Evolutionary conservation across 1,140 invertebrate genomes (phyloP).

Genomic region (Camponotus floridanus): DNA sequence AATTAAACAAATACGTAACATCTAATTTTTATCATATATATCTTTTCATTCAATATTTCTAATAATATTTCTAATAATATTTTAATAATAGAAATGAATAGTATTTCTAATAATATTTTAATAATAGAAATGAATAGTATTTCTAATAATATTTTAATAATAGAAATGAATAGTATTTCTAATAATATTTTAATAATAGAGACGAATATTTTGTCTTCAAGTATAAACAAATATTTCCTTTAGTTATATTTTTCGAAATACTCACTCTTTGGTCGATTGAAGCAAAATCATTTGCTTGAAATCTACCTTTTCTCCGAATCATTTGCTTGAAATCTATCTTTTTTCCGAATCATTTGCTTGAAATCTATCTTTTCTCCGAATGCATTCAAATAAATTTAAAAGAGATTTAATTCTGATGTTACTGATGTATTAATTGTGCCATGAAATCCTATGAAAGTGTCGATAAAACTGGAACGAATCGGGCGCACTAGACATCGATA

Average conservation of each 20-base stretch:
- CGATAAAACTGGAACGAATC: slow-evolving; percentile 22
- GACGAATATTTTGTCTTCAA: neutral
- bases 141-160: too few species aligned
- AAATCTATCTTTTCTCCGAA: neutral
- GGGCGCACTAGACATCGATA: neutral
- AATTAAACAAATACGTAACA: neutral
- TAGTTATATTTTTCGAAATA: neutral
- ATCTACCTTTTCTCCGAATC: too few species aligned
- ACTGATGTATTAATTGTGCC: slow-evolving; percentile 4
- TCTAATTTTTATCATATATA: too few species aligned
- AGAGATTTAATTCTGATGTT: neutral
- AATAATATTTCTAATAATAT: too few species aligned
- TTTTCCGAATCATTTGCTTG: neutral
- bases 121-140: neutral
- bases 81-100: too few species aligned
- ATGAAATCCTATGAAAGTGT: slow-evolving; percentile 1
- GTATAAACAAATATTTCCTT: neutral
- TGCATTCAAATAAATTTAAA: too few species aligned
- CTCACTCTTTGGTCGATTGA: neutral
- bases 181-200: too few species aligned
- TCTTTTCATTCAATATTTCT: too few species aligned
- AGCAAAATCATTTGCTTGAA: neutral
- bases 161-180: neutral
- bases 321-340: neutral
- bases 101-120: neutral